Evolutionary conservation across 2,797 vertebrate genomes (phyloP), one percentile per base, ranked within the genome.

Genomic region (Darevskia mixta): DNA sequence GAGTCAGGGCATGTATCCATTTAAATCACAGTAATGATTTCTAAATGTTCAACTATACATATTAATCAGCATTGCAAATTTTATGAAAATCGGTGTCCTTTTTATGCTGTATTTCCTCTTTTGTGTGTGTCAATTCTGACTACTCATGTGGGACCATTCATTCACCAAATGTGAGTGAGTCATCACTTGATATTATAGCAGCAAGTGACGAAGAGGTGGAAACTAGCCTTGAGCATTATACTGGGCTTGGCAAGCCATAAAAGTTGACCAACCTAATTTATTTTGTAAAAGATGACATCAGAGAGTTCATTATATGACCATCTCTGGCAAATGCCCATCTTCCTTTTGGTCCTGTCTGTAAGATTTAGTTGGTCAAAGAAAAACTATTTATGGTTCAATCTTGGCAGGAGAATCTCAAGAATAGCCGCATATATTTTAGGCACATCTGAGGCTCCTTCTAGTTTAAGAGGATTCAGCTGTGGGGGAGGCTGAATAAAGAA

Each of bases 391-490:
- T 23, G 20, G 61, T 5, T 64, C 61, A 64, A 18, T 64, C 20
- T 18, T 64, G 61, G 7, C 32, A 73, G 15, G 10, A 73, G 25
- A 38, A 73, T 38, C 32, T 73, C 32, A 73, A 73, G n/a, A 73
- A 73, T 73, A 64, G 20, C 61, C 61, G 20, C 18, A 61, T 20
- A 61, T 61, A 73, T 73, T 73, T 73, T 35, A 73, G 71, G 71
- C 92, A 77, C 2, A 1, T 38, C 38, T 84, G 32, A 69, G 45
- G 4, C 23, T 15, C 55, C 25, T 84, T 73, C 79, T 79, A 58
- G 83, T 92, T 88, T 71, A 92, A 91, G 71, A 93, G 67, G 32
- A 92, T 72, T 91, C 82, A 85, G 83, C 55, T 91, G 88, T 61
- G 83, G 75, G 82, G 86, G 75, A 93, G n/a, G 38, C 66, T 64